These are phyloP conservation scores for Pteropus rufus DNA, from an alignment of 2,797 vertebrate genomes.

Conservation along the genomic window DNA sequence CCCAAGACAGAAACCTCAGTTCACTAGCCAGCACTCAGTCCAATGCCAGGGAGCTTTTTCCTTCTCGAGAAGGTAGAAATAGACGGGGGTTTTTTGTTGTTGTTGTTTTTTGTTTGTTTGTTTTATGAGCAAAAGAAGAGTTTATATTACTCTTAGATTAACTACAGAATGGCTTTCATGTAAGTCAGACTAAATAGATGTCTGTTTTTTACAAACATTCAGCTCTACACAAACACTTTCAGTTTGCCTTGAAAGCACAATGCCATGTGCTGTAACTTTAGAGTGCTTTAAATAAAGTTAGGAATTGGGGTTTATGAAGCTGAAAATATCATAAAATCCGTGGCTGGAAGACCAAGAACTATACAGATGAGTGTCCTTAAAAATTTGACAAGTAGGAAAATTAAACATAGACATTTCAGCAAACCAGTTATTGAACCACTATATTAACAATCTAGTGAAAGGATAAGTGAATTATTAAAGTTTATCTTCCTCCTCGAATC, in stretches of 20 bases:
- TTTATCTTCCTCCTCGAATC: slow-evolving; percentile 57
- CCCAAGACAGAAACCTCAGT: background rate
- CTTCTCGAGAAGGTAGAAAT: slow-evolving; percentile 45
- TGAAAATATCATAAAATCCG: slow-evolving; percentile 74
- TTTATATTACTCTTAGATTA: slow-evolving; percentile 73
- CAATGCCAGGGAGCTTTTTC: slow-evolving; percentile 52
- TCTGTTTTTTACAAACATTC: slow-evolving; percentile 76
- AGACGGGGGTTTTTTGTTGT: too few relatives aligned
- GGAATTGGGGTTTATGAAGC: slow-evolving; percentile 78
- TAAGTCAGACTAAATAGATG: slow-evolving; percentile 79
- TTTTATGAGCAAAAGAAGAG: slow-evolving; percentile 60
- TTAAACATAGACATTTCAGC: slow-evolving; percentile 48
- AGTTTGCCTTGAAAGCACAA: slow-evolving; percentile 80
- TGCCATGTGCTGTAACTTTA: slow-evolving; percentile 72
- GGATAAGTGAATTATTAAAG: slow-evolving; percentile 41
- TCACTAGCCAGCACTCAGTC: background rate
- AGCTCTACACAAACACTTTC: slow-evolving; percentile 59
- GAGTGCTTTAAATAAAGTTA: slow-evolving; percentile 70
- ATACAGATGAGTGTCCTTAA: background rate
- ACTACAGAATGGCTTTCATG: slow-evolving; percentile 73
- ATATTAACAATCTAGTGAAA: slow-evolving; percentile 51
- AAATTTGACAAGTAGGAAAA: slow-evolving; percentile 54
- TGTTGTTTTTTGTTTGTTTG: too few relatives aligned
- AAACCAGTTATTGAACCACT: slow-evolving; percentile 3
- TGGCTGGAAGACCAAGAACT: slow-evolving; percentile 61